phyloP scores from a whole-genome alignment of 2,797 vertebrate genomes.

The Diceros bicornis region DNA sequence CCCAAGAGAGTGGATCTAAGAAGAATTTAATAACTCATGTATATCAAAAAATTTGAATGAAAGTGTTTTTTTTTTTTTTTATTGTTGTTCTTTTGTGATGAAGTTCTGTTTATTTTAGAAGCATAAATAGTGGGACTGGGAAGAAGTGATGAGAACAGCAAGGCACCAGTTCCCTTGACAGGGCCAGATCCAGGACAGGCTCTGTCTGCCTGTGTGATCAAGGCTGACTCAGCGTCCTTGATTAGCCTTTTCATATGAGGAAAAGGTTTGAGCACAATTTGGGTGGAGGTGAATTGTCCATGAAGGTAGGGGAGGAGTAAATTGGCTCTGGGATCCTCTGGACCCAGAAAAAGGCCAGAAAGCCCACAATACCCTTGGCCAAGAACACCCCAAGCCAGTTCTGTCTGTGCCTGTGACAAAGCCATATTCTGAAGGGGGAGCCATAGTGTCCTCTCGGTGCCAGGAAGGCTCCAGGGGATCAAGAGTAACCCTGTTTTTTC shows the following conservation, averaged over 20 bases:
- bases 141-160: too few species aligned
- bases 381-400: background rate
- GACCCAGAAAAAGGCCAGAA: background rate
- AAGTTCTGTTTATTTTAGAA: constrained; percentile 4
- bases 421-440: too few species aligned
- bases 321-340: background rate
- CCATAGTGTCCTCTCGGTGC: background rate
- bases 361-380: background rate
- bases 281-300: background rate
- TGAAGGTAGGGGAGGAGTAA: background rate
- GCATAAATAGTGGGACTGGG: background rate
- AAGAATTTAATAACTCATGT: background rate
- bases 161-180: background rate
- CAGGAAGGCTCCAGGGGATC: background rate
- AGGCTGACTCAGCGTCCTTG: background rate
- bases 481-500: background rate
- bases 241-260: background rate
- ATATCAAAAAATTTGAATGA: background rate
- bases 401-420: background rate
- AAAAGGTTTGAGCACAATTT: background rate
- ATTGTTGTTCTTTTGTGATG: background rate
- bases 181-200: background rate
- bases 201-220: background rate
- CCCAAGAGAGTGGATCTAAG: background rate
- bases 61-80: background rate